Base-by-base conservation (phyloP, 1,140 invertebrate genomes). In the Hyphantria cunea region DNA sequence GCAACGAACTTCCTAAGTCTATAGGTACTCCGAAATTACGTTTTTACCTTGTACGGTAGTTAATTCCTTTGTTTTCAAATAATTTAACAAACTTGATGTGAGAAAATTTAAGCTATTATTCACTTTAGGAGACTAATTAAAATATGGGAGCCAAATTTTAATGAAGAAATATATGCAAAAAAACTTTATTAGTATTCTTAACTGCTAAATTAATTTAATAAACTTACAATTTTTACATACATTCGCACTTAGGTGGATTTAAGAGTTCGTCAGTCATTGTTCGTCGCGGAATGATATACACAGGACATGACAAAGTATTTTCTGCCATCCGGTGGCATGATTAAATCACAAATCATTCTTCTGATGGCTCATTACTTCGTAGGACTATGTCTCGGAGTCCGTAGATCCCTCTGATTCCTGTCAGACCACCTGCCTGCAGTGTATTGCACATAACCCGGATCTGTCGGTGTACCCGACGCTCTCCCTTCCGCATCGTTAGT, bases 381-480 rank as follows among this genome's bases (percentile, higher is more conserved):
- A 0, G 93, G 93, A 80, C 93, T 94, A 54, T 93, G 92, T 63
- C 93, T 82, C 9, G 93, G 93, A 10, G 93, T 94, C 67, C 92
- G 92, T 63, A 88, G 80, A 60, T 88, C 74, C n/a, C 85, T 60
- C 15, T 48, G 41, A 7, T n/a, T 59, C 12, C 82, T 88, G 25
- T 93, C 91, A 1, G 93, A 93, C 94, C 94, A 95, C 61, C 93
- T 92, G 65, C 92, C 93, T 1, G 93, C 94, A 9, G 94, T 93
- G 66, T 95, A 94, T 76, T 94, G 93, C 0, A 95, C 94, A 64
- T 93, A 95, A 39, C 94, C 94, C 0, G 94, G 94, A 74, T 95
- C 94, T 0, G 91, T 93, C 0, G 94, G 93, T 10, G 93, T 93
- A 0, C 93, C 93, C 4, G 80, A 93, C 54, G 91, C 89, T 63